Evolutionary conservation across 2,888 invertebrate genomes (phyloP).

Genomic region (Cyrtodaria siliqua): DNA sequence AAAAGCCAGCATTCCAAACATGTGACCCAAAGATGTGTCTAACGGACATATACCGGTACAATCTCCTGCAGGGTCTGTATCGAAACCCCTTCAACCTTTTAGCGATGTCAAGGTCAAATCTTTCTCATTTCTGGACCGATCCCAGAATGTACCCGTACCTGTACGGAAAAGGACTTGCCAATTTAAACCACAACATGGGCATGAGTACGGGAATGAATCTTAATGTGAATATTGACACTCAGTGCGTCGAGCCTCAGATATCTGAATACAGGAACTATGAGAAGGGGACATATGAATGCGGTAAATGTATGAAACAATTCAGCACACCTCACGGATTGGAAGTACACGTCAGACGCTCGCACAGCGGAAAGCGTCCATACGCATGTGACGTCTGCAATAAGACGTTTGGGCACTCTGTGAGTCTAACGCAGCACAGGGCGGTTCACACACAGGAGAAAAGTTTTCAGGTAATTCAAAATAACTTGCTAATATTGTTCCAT

Average conservation of each 20-base stretch:
- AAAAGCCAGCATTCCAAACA: not conserved
- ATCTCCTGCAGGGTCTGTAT: conserved; percentile 69
- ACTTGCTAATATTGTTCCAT: too few relatives aligned
- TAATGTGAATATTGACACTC: conserved; percentile 29
- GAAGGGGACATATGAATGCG: conserved; percentile 72
- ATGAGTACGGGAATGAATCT: conserved; percentile 23
- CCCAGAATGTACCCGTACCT: conserved; percentile 69
- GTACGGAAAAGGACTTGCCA: conserved; percentile 58
- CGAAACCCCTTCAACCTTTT: conserved; percentile 66
- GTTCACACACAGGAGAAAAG: conserved; percentile 86
- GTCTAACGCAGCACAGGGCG: conserved; percentile 97
- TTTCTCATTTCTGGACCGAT: conserved; percentile 66
- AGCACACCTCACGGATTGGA: conserved; percentile 98
- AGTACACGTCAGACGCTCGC: conserved; percentile 97
- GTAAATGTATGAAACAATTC: conserved; percentile 98
- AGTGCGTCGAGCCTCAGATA: conserved; percentile 26
- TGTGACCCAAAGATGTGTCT: conserved; percentile 50
- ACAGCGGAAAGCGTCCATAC: conserved; percentile 96
- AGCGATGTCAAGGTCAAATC: conserved; percentile 58
- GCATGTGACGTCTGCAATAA: conserved; percentile 99
- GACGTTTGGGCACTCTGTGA: conserved; percentile 97
- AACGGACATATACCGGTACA: conserved; percentile 73
- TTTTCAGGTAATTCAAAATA: conserved; percentile 59
- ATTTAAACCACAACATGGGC: conserved; percentile 39
- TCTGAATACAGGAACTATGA: conserved; percentile 42